These are phyloP conservation scores for Liasis olivaceus DNA, from an alignment of 2,797 vertebrate species.

Conservation along the genomic window DNA sequence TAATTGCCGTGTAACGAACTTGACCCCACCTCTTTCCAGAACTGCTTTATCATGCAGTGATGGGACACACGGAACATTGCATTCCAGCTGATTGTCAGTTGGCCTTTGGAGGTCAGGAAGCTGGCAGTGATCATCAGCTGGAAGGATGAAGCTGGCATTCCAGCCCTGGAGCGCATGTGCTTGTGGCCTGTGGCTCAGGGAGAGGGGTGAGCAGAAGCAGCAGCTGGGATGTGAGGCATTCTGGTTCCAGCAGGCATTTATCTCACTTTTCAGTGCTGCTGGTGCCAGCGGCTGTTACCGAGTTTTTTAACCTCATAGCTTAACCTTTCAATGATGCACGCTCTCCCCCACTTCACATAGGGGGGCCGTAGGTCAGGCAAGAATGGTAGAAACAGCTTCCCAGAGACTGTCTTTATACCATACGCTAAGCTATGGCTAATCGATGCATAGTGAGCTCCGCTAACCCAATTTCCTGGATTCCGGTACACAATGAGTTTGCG, in stretches of 20 bases:
- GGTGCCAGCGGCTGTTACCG: no score
- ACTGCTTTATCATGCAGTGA: no score
- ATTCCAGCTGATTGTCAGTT: background rate
- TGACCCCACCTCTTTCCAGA: no score
- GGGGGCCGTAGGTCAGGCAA: background rate
- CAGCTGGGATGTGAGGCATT: background rate
- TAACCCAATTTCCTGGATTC: background rate
- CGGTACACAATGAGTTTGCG: background rate
- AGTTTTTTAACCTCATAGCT: background rate
- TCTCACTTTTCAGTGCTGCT: background rate
- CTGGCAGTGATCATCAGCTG: background rate
- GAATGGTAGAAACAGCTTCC: background rate
- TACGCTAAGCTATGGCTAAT: background rate
- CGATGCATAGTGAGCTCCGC: background rate
- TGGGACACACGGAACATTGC: background rate
- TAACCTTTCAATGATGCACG: background rate
- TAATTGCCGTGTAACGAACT: background rate
- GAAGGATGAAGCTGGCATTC: background rate
- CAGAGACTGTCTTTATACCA: background rate
- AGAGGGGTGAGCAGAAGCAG: background rate
- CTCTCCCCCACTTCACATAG: no score
- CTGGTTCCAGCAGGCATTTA: no score
- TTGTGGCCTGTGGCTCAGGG: background rate
- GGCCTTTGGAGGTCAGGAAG: background rate
- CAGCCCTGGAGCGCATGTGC: background rate